phyloP scores from a whole-genome alignment of 2,113 vertebrate species.

The Dermatemys mawii region DNA sequence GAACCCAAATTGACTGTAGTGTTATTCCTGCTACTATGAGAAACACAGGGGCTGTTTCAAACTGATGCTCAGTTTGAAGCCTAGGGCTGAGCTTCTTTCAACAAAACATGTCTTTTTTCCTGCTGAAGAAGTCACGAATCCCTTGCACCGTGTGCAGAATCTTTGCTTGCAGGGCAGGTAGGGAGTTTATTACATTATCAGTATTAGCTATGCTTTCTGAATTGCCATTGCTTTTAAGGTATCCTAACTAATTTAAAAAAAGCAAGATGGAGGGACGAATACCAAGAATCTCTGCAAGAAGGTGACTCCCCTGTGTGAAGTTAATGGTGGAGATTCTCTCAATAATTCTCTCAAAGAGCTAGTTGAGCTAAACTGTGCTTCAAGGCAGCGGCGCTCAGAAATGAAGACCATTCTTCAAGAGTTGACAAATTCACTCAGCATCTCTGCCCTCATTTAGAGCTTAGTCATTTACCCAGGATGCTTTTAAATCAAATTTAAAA shows the following conservation, averaged over 20 bases:
- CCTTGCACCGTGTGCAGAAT: background rate
- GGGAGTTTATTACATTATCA: constrained; percentile 5
- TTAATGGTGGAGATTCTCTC: constrained; percentile 23
- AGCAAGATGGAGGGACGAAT: too few species aligned
- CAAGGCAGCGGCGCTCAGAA: background rate
- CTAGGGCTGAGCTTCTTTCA: background rate
- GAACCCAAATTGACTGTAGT: background rate
- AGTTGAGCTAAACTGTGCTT: background rate
- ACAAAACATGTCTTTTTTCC: accelerated
- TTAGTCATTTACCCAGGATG: background rate
- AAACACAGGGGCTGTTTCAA: constrained; percentile 19
- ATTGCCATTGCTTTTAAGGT: constrained; percentile 20
- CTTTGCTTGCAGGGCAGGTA: background rate
- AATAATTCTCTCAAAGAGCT: background rate
- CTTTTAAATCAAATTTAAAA: background rate
- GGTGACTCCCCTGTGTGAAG: background rate
- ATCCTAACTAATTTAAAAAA: background rate
- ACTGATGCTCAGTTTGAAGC: background rate
- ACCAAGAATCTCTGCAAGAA: constrained; percentile 3
- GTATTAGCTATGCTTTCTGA: background rate
- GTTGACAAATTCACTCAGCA: background rate
- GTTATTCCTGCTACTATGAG: background rate
- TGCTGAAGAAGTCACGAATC: background rate
- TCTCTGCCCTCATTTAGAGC: background rate
- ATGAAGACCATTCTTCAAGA: background rate